Conservation (phyloP, 2,797 vertebrate species). For the Spinus olivaceus region DNA sequence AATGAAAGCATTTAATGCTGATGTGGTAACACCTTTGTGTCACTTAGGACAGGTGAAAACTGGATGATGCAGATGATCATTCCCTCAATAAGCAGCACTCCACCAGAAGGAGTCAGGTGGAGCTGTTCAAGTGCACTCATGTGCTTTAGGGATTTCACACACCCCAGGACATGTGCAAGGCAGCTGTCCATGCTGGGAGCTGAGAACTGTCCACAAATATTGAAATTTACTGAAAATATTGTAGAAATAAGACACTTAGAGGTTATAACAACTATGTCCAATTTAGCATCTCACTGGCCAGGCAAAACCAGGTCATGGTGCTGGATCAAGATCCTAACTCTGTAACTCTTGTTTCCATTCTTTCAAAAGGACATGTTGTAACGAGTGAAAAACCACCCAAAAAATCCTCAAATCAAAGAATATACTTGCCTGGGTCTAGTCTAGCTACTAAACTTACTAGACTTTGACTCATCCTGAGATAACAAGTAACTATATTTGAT, state of each 20-base stretch:
- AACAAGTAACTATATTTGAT: background rate
- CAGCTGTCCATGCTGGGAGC: background rate
- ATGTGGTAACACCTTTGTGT: background rate
- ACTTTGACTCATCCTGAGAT: background rate
- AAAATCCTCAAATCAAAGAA: background rate
- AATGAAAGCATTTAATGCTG: background rate
- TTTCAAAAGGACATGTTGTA: background rate
- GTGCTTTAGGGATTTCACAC: background rate
- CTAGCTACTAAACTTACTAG: background rate
- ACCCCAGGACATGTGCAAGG: fast-evolving
- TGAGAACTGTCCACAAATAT: background rate
- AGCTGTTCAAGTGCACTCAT: background rate
- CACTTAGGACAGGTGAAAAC: background rate
- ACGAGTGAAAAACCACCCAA: background rate
- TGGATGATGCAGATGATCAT: fast-evolving
- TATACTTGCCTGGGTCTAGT: background rate
- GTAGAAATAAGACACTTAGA: background rate
- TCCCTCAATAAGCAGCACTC: background rate
- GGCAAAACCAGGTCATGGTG: background rate
- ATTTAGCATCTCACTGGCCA: background rate
- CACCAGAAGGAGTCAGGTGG: background rate
- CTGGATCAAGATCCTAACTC: background rate
- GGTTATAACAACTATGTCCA: background rate
- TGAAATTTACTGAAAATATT: background rate
- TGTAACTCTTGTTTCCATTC: background rate